These are phyloP conservation scores for Butorides virescens DNA, from an alignment of 2,113 vertebrate species.

Conservation along the genomic window DNA sequence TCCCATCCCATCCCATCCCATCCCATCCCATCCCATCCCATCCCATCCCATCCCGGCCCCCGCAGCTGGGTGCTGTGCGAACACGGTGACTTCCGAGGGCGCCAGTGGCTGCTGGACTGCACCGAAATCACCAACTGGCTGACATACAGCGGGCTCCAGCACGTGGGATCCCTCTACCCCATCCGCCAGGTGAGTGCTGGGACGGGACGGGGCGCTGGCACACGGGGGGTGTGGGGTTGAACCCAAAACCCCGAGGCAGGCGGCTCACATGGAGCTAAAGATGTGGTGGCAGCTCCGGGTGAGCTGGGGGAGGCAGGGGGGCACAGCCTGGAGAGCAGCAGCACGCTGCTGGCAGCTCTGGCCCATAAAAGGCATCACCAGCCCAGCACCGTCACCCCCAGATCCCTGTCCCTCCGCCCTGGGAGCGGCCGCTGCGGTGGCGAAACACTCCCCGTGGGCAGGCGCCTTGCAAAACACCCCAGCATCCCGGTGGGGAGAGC, in stretches of 20 bases:
- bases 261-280: fast-evolving
- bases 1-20: no score
- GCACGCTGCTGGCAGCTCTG: not conserved
- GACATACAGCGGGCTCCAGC: slow-evolving; percentile 86
- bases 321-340: not conserved
- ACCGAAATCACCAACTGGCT: slow-evolving; percentile 93
- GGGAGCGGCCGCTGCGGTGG: not conserved
- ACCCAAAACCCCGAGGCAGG: not conserved
- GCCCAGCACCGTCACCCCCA: not conserved
- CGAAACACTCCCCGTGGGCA: not conserved
- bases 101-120: slow-evolving; percentile 87
- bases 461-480: not conserved
- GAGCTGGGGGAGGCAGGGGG: not conserved
- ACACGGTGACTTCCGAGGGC: slow-evolving; percentile 90
- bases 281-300: fast-evolving
- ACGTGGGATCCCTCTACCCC: slow-evolving; percentile 89
- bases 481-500: fast-evolving
- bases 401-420: not conserved
- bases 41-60: not conserved
- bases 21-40: no score
- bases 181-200: slow-evolving; percentile 80
- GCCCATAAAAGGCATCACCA: not conserved
- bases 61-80: slow-evolving; percentile 95
- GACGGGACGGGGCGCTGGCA: fast-evolving
- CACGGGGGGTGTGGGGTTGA: fast-evolving